phyloP scores from a whole-genome alignment of 1,140 invertebrate species.

The Metaphire vulgaris region DNA sequence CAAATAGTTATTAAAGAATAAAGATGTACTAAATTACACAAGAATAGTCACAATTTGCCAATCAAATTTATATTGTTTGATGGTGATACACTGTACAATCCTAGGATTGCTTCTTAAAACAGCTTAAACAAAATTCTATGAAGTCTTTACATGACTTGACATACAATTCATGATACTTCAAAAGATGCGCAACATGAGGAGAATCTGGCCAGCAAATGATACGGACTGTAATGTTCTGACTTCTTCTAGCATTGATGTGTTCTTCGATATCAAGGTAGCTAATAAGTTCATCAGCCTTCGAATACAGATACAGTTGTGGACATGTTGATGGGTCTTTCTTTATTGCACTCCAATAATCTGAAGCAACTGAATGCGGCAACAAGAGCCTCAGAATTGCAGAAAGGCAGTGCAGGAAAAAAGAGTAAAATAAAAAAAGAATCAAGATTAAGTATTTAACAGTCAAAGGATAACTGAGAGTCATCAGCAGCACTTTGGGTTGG shows the following conservation, averaged over 20 bases:
- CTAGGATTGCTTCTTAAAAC: too few species aligned
- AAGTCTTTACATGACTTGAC: slow-evolving; percentile 59
- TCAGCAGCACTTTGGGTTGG: neutral
- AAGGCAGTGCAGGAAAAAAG: neutral
- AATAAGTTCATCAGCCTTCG: slow-evolving; percentile 62
- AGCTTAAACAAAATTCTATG: slow-evolving; percentile 57
- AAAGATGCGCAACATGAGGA: slow-evolving; percentile 64
- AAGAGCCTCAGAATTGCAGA: neutral
- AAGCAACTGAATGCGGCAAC: neutral
- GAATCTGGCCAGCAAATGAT: slow-evolving; percentile 62
- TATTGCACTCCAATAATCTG: slow-evolving; percentile 35
- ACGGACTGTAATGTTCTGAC: slow-evolving; percentile 59
- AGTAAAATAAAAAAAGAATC: too few species aligned
- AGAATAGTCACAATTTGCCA: too few species aligned
- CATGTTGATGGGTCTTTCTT: slow-evolving; percentile 54
- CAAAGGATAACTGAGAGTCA: neutral
- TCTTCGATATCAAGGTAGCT: slow-evolving; percentile 52
- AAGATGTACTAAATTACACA: too few species aligned
- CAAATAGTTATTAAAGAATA: too few species aligned
- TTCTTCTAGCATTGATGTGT: slow-evolving; percentile 52
- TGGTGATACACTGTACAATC: too few species aligned
- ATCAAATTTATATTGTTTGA: too few species aligned
- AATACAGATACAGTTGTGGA: slow-evolving; percentile 70
- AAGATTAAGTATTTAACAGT: too few species aligned
- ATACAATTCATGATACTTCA: slow-evolving; percentile 58